phyloP scores from a whole-genome alignment of 2,888 invertebrate genomes.

The Andrena trimmerana region DNA sequence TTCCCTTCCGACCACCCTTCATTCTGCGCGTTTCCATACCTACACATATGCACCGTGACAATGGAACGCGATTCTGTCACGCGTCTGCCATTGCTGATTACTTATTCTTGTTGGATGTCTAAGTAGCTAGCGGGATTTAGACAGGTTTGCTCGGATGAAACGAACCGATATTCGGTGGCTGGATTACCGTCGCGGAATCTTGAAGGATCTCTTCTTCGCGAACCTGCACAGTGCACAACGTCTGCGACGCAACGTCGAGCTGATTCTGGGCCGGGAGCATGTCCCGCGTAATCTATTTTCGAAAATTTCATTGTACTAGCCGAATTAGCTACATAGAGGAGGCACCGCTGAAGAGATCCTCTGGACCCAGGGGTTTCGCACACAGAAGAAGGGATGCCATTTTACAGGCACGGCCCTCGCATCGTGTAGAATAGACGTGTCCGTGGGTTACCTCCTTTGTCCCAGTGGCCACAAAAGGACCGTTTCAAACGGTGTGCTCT shows the following conservation, averaged over 20 bases:
- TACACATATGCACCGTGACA: neutral
- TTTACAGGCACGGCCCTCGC: constrained; percentile 38
- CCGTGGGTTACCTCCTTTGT: constrained; percentile 57
- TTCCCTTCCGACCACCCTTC: constrained; percentile 25
- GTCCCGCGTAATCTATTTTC: neutral
- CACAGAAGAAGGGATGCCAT: constrained; percentile 13
- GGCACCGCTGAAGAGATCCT: constrained; percentile 25
- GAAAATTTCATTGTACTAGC: neutral
- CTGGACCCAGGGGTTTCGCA: neutral
- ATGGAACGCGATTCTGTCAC: neutral
- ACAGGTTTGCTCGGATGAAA: neutral
- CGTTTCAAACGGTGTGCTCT: constrained; percentile 48
- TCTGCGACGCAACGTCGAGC: neutral
- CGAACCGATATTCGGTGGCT: neutral
- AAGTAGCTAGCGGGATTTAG: neutral
- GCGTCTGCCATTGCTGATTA: constrained; percentile 4
- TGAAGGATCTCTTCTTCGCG: neutral
- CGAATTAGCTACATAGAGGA: constrained; percentile 25
- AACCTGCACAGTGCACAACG: neutral
- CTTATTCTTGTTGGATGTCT: neutral
- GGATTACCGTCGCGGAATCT: neutral
- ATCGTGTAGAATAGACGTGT: constrained; percentile 28
- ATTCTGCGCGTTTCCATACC: constrained; percentile 6
- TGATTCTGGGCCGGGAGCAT: neutral
- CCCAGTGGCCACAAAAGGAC: constrained; percentile 50